A percentile compares a stretch with the other conserved stretches of the same genome.
Evolutionary conservation across 2,113 vertebrate genomes (phyloP).

Genomic region (Lagopus leucura): DNA sequence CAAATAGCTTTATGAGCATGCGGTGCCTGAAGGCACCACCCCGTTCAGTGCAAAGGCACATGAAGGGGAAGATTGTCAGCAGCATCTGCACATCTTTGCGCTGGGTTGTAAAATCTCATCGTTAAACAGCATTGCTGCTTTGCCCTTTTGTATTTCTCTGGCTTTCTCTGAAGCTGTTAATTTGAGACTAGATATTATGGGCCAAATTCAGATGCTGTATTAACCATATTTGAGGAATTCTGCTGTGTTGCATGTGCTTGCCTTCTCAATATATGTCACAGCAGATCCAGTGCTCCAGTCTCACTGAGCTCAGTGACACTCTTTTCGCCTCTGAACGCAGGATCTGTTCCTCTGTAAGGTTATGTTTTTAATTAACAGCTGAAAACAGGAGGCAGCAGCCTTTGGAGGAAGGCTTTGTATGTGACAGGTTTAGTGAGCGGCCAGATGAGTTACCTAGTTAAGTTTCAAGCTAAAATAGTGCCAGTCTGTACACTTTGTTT

Average conservation of each 20-base stretch:
- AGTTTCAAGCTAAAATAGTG: slow-evolving; percentile 42
- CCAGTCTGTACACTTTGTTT: background rate
- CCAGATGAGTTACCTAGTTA: background rate
- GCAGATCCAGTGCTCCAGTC: background rate
- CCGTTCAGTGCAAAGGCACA: background rate
- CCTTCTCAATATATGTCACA: background rate
- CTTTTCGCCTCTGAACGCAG: slow-evolving; percentile 5
- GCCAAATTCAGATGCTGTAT: background rate
- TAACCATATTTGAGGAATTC: background rate
- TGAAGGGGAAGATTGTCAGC: background rate
- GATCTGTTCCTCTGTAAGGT: slow-evolving; percentile 23
- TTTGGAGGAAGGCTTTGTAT: slow-evolving; percentile 28
- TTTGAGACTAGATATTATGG: background rate
- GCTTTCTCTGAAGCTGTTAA: background rate
- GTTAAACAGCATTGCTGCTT: background rate
- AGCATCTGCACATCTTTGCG: background rate
- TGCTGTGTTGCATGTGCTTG: background rate
- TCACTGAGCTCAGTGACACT: background rate
- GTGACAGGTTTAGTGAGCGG: slow-evolving; percentile 9
- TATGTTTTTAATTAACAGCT: slow-evolving; percentile 63
- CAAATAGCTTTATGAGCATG: background rate
- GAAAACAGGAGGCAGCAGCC: slow-evolving; percentile 11
- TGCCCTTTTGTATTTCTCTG: background rate
- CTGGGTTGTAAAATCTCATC: background rate
- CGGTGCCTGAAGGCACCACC: background rate